Percentiles rank a stretch among this genome's conserved stretches.
Conservation (phyloP, 2,888 invertebrate species). For the Capitulum mitella region DNA sequence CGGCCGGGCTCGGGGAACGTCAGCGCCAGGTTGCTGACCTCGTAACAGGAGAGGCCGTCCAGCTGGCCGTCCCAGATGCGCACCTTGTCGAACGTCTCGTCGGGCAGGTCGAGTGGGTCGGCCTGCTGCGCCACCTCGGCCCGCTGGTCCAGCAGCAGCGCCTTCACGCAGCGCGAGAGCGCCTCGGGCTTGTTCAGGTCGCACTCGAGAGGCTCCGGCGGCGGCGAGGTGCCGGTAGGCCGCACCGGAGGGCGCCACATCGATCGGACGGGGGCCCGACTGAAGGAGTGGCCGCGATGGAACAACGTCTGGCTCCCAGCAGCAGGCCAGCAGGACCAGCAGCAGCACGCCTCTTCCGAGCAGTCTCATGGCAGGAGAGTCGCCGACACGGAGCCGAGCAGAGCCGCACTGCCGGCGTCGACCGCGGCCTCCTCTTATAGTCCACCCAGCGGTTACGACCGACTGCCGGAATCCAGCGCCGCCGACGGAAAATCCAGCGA, state of each 20-base stretch:
- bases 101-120: slow-evolving; percentile 76
- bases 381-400: no score
- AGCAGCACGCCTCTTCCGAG: neutral
- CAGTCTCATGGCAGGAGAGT: no score
- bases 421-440: no score
- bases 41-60: slow-evolving; percentile 47
- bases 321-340: neutral
- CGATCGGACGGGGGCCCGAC: no score
- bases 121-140: slow-evolving; percentile 56
- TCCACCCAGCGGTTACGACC: no score
- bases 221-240: no score
- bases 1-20: slow-evolving; percentile 59
- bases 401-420: no score
- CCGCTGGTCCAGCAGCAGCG: neutral
- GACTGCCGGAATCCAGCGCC: no score
- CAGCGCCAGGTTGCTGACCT: slow-evolving; percentile 54
- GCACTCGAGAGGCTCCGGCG: neutral
- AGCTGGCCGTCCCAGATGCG: slow-evolving; percentile 36
- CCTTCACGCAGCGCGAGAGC: neutral
- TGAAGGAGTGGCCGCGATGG: no score
- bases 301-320: neutral
- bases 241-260: no score
- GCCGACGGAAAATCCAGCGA: no score
- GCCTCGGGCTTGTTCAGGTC: neutral
- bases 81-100: slow-evolving; percentile 57